Conservation (phyloP, 2,888 invertebrate species). For the Brachycybe producta region DNA sequence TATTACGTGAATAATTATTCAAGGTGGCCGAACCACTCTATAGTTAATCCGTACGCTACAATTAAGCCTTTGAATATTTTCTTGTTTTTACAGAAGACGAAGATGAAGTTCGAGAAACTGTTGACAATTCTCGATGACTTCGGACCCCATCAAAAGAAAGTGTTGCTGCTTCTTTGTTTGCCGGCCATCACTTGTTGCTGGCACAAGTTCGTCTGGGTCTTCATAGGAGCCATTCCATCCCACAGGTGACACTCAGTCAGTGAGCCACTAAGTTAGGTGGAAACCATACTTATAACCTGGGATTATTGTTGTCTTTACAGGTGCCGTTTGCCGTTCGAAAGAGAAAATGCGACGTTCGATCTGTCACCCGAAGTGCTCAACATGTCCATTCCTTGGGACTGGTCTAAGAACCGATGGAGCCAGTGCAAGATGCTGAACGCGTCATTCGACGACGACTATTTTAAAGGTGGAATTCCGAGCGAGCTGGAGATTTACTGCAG, state of each 20-base stretch:
- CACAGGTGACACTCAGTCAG: slow-evolving; percentile 31
- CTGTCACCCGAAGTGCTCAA: slow-evolving; percentile 36
- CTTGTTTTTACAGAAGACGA: too few species aligned
- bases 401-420: slow-evolving; percentile 37
- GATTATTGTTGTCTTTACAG: not conserved
- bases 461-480: slow-evolving; percentile 27
- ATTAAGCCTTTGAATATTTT: too few species aligned
- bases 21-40: too few species aligned
- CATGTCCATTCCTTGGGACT: slow-evolving; percentile 43
- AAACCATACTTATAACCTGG: not conserved
- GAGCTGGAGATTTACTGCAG: slow-evolving; percentile 36
- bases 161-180: slow-evolving; percentile 53
- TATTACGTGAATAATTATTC: too few species aligned
- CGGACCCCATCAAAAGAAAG: slow-evolving; percentile 53
- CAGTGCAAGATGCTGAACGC: slow-evolving; percentile 42
- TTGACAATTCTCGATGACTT: slow-evolving; percentile 54
- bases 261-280: not conserved
- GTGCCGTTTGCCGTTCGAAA: slow-evolving; percentile 8
- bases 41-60: too few species aligned
- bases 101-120: slow-evolving; percentile 60
- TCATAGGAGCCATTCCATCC: slow-evolving; percentile 51
- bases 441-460: slow-evolving; percentile 32
- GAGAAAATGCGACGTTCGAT: slow-evolving; percentile 28
- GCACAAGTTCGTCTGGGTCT: slow-evolving; percentile 60
- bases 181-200: slow-evolving; percentile 59